phyloP scores from a whole-genome alignment of 2,888 invertebrate genomes.

The Eilema depressum region DNA sequence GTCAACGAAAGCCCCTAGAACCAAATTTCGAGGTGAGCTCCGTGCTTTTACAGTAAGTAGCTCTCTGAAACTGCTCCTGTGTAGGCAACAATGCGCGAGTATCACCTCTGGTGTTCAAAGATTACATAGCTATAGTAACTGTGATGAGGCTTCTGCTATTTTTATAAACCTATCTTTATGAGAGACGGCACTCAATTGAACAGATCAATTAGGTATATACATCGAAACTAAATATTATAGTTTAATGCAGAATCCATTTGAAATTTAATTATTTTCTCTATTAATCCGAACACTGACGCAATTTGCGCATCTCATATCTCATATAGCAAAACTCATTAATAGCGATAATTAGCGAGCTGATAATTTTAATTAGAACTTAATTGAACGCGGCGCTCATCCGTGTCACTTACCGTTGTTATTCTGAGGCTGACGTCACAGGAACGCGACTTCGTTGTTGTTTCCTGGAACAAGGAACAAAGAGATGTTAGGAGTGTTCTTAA shows the following conservation, averaged over 20 bases:
- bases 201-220: background rate
- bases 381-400: constrained; percentile 23
- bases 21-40: too few relatives aligned
- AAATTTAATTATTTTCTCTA: constrained; percentile 10
- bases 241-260: background rate
- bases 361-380: constrained; percentile 34
- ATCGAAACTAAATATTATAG: background rate
- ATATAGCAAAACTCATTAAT: constrained; percentile 30
- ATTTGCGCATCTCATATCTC: constrained; percentile 20
- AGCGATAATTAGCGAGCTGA: constrained; percentile 32
- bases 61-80: background rate
- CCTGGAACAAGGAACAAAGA: constrained; percentile 59
- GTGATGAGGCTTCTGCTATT: background rate
- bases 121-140: background rate
- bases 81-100: background rate
- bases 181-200: background rate
- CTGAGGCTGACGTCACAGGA: constrained; percentile 50
- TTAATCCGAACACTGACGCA: constrained; percentile 5
- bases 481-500: constrained; percentile 13
- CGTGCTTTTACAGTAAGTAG: too few relatives aligned
- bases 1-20: too few relatives aligned
- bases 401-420: constrained; percentile 68
- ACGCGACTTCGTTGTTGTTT: constrained; percentile 53
- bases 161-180: background rate
- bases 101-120: background rate